These are phyloP conservation scores for Cardiocondyla obscurior DNA, from an alignment of 1,140 invertebrate species.

Conservation along the genomic window DNA sequence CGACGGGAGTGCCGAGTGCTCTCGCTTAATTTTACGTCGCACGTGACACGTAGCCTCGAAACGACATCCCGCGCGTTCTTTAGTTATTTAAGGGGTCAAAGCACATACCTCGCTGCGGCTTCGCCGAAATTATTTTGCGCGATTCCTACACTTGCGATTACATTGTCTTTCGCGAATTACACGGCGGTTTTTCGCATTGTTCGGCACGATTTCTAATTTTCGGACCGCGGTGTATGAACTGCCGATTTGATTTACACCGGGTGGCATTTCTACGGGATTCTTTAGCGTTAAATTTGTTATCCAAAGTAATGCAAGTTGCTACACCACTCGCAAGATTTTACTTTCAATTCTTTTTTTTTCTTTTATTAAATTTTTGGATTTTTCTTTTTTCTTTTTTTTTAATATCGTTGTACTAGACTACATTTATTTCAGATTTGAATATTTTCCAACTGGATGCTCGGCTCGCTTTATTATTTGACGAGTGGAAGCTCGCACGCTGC, in stretches of 20 bases:
- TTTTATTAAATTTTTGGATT: neutral
- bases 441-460: neutral
- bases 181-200: too few relatives aligned
- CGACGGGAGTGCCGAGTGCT: neutral
- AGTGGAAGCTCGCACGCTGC: conserved; percentile 21
- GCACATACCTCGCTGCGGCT: conserved; percentile 36
- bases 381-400: neutral
- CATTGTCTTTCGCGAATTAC: too few relatives aligned
- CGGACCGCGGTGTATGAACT: too few relatives aligned
- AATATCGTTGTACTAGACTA: neutral
- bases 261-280: too few relatives aligned
- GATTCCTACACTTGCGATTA: too few relatives aligned
- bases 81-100: conserved; percentile 67
- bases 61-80: conserved; percentile 48
- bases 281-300: too few relatives aligned
- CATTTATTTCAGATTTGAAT: neutral
- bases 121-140: conserved; percentile 60
- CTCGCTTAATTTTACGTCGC: conserved; percentile 42
- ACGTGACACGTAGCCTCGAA: conserved; percentile 23
- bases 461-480: conserved; percentile 56
- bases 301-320: too few relatives aligned
- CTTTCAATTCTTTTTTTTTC: neutral
- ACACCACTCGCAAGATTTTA: neutral
- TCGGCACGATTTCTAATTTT: too few relatives aligned
- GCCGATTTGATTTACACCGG: too few relatives aligned